Evolutionary conservation across 2,888 invertebrate genomes (phyloP).

Genomic region (Cylindroiulus punctatus): DNA sequence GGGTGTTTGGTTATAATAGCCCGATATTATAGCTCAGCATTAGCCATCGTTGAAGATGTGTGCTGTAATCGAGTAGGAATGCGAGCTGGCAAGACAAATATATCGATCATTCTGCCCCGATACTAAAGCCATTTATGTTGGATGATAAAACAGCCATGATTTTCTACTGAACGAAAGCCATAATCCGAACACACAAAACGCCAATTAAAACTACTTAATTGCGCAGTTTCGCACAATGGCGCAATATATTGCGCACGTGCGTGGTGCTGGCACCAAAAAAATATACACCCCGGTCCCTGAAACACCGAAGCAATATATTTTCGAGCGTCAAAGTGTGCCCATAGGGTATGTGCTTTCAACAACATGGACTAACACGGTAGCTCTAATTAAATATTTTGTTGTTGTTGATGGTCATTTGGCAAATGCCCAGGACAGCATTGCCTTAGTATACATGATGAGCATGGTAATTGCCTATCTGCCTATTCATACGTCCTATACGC

Average conservation of each 20-base stretch:
- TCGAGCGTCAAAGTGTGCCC: background rate
- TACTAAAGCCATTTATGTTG: conserved; percentile 30
- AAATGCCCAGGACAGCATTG: background rate
- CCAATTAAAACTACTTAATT: conserved; percentile 16
- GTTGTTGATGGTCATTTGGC: conserved; percentile 24
- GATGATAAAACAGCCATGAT: conserved; percentile 42
- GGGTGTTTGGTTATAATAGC: background rate
- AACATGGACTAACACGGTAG: background rate
- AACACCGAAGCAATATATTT: background rate
- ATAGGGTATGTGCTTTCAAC: background rate
- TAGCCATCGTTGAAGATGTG: conserved; percentile 10
- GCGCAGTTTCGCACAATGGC: background rate
- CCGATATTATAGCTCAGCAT: background rate
- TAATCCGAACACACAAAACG: conserved; percentile 42
- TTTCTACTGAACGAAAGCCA: conserved; percentile 20
- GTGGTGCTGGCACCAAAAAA: background rate
- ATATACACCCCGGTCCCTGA: background rate
- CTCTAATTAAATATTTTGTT: conserved; percentile 34
- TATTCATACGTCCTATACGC: background rate
- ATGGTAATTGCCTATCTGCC: background rate
- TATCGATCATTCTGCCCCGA: conserved; percentile 27
- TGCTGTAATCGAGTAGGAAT: conserved; percentile 27
- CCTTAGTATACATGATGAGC: background rate
- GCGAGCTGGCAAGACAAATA: conserved; percentile 17
- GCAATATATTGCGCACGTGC: background rate